Evolutionary conservation across 2,113 vertebrate genomes (phyloP), one percentile per base, ranked within the genome.

Genomic region (Henicopernis longicauda): DNA sequence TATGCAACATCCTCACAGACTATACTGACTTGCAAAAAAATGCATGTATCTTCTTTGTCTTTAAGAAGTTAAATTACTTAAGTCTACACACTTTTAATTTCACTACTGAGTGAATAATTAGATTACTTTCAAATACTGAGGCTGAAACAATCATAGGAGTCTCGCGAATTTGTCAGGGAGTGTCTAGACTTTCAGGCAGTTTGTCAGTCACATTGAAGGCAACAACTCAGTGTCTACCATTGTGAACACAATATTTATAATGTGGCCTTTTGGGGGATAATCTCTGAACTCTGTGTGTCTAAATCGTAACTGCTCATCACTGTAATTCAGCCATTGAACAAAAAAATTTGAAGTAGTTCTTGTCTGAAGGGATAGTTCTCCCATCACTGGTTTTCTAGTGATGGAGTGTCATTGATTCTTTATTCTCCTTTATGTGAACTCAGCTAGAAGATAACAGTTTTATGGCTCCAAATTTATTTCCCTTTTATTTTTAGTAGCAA

Each of bases 401-500:
- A 89, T 76, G 40, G 40, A 91, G 47, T 72, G 23, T 72, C 81
- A 50, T 65, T 76, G 79, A 31, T 69, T 84, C 50, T 77, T 86
- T 90, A 59, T 67, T 86, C 47, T 92, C 72, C 76, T 95, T 92
- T 61, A 26, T 72, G 73, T 86, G 91, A 91, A 70, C 61, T 86
- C 73, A 91, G 70, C 61, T 92, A 85, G 80, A 87, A 82, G 21
- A 17, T 89, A 86, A 63, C 52, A 59, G 78, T 52, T 96, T 92
- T 84, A 94, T 36, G 47, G 36, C 44, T 91, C 18, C 10, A 82
- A 79, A 95, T 96, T 94, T 95, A 95, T 95, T 89, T 74, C 36
- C 13, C 19, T 55, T 76, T 96, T 86, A 87, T 76, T 95, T 89
- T 89, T 86, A 89, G 59, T 45, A 71, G 45, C 2, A 6, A 90